Conservation (phyloP, 2,888 invertebrate species). For the Andrena bicolor region DNA sequence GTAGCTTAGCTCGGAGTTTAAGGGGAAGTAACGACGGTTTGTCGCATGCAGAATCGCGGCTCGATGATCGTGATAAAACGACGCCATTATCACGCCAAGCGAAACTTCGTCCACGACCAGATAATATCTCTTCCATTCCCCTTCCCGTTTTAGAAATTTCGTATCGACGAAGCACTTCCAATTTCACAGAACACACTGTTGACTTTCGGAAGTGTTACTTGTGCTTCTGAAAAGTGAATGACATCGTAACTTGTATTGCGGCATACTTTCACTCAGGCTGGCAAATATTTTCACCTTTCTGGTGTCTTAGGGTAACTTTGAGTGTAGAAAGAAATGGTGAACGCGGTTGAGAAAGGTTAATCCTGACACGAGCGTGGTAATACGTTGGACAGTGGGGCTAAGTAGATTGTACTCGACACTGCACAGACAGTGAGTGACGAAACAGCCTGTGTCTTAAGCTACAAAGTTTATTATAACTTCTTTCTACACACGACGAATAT, state of each 20-base stretch:
- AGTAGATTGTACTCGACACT: too few species aligned
- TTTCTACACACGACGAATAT: neutral
- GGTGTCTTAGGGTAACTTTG: too few species aligned
- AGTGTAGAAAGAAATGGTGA: too few species aligned
- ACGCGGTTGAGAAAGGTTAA: too few species aligned
- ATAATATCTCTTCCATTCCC: slow-evolving; percentile 36
- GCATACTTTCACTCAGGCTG: too few species aligned
- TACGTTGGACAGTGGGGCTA: too few species aligned
- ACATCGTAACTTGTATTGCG: neutral
- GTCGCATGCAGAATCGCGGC: slow-evolving; percentile 68
- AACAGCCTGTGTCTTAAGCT: too few species aligned
- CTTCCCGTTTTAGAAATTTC: neutral
- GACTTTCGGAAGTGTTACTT: neutral
- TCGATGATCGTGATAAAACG: slow-evolving; percentile 77
- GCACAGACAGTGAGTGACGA: too few species aligned
- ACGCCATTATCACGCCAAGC: slow-evolving; percentile 74
- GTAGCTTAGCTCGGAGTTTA: slow-evolving; percentile 31
- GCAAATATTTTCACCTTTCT: too few species aligned
- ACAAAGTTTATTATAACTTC: too few species aligned
- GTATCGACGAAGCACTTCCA: neutral
- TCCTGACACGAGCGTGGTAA: too few species aligned
- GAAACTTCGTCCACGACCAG: slow-evolving; percentile 65
- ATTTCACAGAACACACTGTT: neutral
- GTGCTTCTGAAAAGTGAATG: neutral
- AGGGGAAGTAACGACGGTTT: slow-evolving; percentile 62